These are phyloP conservation scores for Perognathus longimembris DNA, from an alignment of 2,113 vertebrate genomes.

Conservation along the genomic window DNA sequence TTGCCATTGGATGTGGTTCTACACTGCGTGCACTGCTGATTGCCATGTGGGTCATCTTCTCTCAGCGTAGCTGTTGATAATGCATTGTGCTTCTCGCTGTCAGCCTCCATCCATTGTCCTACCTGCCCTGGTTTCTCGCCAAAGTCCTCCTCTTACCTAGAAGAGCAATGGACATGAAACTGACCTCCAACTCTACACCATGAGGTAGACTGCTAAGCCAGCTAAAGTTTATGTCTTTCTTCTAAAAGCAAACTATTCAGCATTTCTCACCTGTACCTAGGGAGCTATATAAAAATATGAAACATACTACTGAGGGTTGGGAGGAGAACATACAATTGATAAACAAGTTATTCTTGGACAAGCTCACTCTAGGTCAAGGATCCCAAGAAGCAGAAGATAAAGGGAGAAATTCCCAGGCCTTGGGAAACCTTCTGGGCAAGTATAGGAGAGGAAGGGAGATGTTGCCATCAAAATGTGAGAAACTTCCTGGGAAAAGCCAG, in stretches of 20 bases:
- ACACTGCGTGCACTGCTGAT: fast-evolving
- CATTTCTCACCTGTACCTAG: not conserved
- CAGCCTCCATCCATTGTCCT: not conserved
- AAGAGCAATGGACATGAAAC: fast-evolving
- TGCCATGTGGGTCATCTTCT: not conserved
- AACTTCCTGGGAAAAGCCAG: not conserved
- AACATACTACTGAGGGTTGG: not conserved
- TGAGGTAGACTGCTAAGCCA: fast-evolving
- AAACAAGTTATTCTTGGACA: not conserved
- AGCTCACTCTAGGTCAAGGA: no score
- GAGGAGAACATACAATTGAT: not conserved
- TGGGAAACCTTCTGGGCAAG: not conserved
- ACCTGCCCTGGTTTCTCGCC: fast-evolving
- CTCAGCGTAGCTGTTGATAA: not conserved
- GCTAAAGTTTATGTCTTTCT: not conserved
- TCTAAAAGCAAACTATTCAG: not conserved
- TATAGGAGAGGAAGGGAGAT: not conserved
- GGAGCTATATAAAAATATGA: not conserved
- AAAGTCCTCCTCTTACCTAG: not conserved
- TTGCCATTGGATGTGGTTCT: not conserved
- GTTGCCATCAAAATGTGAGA: not conserved
- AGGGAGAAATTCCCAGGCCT: not conserved
- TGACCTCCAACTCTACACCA: not conserved
- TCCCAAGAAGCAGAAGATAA: not conserved
- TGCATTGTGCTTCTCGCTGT: not conserved